These are phyloP conservation scores for Campylomormyrus tamandua DNA, from an alignment of 2,113 vertebrate genomes.

Conservation along the genomic window DNA sequence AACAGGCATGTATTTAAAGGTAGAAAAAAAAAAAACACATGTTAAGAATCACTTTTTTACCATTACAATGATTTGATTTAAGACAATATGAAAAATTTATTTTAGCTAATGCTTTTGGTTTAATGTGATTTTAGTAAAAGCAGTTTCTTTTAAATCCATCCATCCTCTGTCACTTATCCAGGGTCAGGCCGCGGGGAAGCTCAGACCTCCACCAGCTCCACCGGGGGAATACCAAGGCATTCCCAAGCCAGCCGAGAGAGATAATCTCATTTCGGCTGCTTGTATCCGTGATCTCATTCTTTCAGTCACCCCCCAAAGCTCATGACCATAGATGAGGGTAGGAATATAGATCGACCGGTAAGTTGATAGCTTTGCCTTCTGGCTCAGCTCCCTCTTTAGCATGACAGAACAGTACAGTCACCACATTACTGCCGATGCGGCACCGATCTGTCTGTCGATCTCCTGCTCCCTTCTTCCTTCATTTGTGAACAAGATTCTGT, in stretches of 20 bases:
- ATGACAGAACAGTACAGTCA: too few relatives aligned
- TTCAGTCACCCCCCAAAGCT: too few relatives aligned
- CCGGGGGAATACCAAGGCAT: neutral
- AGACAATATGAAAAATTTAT: neutral
- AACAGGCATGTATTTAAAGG: neutral
- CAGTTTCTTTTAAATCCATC: neutral
- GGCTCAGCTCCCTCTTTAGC: neutral
- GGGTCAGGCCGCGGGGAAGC: neutral
- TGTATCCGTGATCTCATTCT: too few relatives aligned
- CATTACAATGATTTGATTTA: neutral
- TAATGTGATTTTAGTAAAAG: neutral
- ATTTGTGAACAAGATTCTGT: too few relatives aligned
- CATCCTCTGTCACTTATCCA: neutral
- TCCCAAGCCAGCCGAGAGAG: neutral
- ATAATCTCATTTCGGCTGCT: neutral
- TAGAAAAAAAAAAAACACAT: neutral
- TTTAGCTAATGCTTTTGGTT: neutral
- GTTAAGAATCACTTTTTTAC: neutral
- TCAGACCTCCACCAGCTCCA: neutral
- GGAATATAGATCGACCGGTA: too few relatives aligned
- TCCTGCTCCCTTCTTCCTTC: too few relatives aligned
- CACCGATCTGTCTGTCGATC: too few relatives aligned
- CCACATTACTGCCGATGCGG: too few relatives aligned
- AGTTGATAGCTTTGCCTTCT: too few relatives aligned
- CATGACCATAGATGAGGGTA: too few relatives aligned